Percentiles rank a stretch among this genome's conserved stretches.
Conservation (phyloP, 2,888 invertebrate genomes). For the Sylvicola cinctus region DNA sequence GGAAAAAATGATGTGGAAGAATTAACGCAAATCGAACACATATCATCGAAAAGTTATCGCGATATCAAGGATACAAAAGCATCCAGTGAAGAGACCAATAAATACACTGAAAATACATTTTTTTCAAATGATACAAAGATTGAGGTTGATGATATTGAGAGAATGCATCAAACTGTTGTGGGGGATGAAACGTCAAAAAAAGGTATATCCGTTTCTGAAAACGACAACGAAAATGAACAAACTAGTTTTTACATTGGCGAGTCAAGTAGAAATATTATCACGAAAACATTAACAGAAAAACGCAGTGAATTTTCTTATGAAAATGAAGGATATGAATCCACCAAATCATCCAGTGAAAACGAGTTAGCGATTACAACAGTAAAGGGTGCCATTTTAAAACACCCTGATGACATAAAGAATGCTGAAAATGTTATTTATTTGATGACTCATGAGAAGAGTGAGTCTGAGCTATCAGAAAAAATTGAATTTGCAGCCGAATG, state of each 20-base stretch:
- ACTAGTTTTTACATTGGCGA: slow-evolving; percentile 21
- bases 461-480: slow-evolving; percentile 3
- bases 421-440: not conserved
- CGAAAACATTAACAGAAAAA: slow-evolving; percentile 15
- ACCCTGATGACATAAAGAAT: not conserved
- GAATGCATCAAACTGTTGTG: no score
- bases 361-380: not conserved
- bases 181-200: no score
- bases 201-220: no score
- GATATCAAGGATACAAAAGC: no score
- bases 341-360: not conserved
- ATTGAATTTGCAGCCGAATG: slow-evolving; percentile 9
- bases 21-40: no score
- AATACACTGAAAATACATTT: not conserved
- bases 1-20: no score
- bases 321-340: slow-evolving; percentile 8
- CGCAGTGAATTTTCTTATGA: slow-evolving; percentile 8
- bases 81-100: not conserved
- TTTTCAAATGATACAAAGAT: not conserved
- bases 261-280: slow-evolving; percentile 23
- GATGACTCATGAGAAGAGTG: no score
- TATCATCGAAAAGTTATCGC: no score
- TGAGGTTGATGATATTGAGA: no score
- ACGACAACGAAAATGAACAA: not conserved
- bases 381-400: not conserved